Evolutionary conservation across 2,888 invertebrate species (phyloP).

Genomic region (Hypsopygia costalis): DNA sequence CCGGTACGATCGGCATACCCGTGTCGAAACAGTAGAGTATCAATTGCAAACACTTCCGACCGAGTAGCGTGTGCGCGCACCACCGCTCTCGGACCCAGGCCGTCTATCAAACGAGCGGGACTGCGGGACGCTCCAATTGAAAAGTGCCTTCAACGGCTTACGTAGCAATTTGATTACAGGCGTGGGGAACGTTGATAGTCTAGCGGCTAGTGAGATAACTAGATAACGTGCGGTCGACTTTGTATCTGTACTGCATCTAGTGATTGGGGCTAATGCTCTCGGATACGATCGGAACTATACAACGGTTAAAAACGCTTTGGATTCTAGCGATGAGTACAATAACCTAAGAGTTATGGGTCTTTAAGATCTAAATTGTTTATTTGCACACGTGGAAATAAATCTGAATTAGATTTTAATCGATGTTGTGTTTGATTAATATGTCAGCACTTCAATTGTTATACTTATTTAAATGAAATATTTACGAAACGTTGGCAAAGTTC

Average conservation of each 20-base stretch:
- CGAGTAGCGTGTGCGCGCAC: constrained; percentile 13
- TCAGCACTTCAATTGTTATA: too few species aligned
- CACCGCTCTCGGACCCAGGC: not conserved
- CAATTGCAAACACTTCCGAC: constrained; percentile 51
- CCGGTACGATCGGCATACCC: not conserved
- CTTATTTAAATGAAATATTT: too few species aligned
- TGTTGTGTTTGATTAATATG: too few species aligned
- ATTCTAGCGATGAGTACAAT: not conserved
- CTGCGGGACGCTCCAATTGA: not conserved
- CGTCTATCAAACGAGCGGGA: not conserved
- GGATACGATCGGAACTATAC: not conserved
- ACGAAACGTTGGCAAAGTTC: too few species aligned
- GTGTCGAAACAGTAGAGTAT: constrained; percentile 29
- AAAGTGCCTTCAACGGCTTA: not conserved
- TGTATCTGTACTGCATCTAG: not conserved
- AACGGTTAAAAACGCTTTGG: not conserved
- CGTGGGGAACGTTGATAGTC: not conserved
- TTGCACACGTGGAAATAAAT: too few species aligned
- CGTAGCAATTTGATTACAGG: not conserved
- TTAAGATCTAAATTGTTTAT: too few species aligned
- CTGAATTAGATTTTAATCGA: too few species aligned
- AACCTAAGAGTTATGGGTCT: too few species aligned
- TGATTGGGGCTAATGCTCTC: not conserved
- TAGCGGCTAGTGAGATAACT: not conserved
- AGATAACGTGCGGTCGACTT: not conserved